Base-by-base conservation (phyloP, 2,888 invertebrate species). In the Dimorphilus gyrociliatus region DNA sequence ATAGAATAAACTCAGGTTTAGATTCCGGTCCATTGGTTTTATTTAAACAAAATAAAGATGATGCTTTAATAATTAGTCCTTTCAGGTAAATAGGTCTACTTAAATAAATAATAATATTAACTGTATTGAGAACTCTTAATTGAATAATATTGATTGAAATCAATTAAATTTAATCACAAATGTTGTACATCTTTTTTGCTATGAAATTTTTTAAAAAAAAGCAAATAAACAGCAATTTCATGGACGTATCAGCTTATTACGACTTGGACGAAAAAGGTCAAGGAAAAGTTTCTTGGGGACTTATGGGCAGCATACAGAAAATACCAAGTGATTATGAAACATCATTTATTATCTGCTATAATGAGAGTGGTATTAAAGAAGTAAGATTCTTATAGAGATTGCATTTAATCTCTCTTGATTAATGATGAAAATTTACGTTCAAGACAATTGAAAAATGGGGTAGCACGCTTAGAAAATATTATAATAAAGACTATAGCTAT, bases 241-340 rank as follows among this genome's bases (percentile, higher is more conserved):
- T 46, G 42, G 37, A 42, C 1, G 42, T 42, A 14, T 46, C 46
- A 4, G 32, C 40, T 13, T 38, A 31, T 29, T 40, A 45, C 15
- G 40, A 45, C 32, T 19, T 15, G 1, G 5, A 23, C 29, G 34
- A 16, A 4, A 18, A 27, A 15, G 23, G 28, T 1, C 17, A 30
- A 15, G 37, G 36, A 4, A 33, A 32, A 12, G 36, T 37, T 25
- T 41, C 41, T 30, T 46, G 47, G 33, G 48, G 48, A 15, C 39
- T 47, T 18, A 46, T 47, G 48, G 48, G 48, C 32, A 39, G 38
- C 24, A 39, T 39, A 13, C 32, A 30, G 14, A 15, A 28, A 2
- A 38, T 51, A 24, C 49, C 48, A 14, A 27, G 33, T 1, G 30
- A 16, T 16, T 32, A 27, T 21, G 14, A 18, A 8, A 25, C 23